Base-by-base conservation (phyloP, 2,888 invertebrate genomes). In the Leucophenga maculata region DNA sequence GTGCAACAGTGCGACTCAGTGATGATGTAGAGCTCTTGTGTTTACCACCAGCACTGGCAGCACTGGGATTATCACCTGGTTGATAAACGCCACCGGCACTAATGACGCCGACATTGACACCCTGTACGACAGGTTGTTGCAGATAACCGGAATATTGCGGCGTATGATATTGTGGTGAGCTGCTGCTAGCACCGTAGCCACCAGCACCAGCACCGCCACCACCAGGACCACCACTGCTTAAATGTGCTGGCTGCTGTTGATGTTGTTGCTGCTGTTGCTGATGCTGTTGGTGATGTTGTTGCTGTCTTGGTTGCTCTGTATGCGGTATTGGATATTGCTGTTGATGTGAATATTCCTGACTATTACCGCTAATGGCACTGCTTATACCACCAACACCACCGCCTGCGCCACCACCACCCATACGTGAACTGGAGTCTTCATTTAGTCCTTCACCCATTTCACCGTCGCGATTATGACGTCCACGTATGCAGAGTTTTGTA, bases 401-500 rank as follows among this genome's bases (percentile, higher is more conserved):
- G 52, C 75, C 77, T 67, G 75, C 80, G 66, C 79, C 83, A 65
- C 80, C 86, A 4, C 77, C 85, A 57, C 86, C 86, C 77, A 87
- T 79, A n/a, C 87, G 84, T 18, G 86, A 83, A n/a, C 86, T 82
- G 0, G 87, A 84, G 52, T 87, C 86, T 60, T 88, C 88, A 68
- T 88, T 85, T 13, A 88, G 83, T 2, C 87, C 87, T 74, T 88
- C 87, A 62, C 87, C 87, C 84, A 88, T 83, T 64, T 88, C 88
- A 0, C 87, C 86, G 65, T 88, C 88, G 26, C 87, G 85, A 75
- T 88, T 87, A 74, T 87, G 84, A 3, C 85, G 82, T n/a, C 87
- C 83, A 9, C 88, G 87, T 71, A 88, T 85, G 78, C 89, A 89
- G 4, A 88, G 79, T 74, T 88, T 89, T 65, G 87, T 88, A 69